A percentile compares a stretch with the other conserved stretches of the same genome.
Evolutionary conservation across 64 coral and sea anemone genomes (phyloP).

Genomic region (Pachyseris speciosa): DNA sequence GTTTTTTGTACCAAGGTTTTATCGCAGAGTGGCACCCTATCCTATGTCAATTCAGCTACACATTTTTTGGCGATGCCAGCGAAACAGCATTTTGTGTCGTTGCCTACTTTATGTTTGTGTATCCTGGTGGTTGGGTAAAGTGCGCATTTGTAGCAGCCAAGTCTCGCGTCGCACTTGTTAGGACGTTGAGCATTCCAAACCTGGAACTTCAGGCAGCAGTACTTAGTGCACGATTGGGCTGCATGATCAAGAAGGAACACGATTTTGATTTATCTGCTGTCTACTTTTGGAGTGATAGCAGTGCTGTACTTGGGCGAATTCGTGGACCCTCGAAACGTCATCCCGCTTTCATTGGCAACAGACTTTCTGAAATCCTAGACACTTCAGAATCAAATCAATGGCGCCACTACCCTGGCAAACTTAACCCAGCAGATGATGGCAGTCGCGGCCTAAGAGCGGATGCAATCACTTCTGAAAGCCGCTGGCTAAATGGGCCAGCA

Average conservation of each 20-base stretch:
- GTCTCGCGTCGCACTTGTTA: background rate
- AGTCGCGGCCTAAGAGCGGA: background rate
- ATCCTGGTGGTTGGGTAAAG: background rate
- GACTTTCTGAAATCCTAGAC: background rate
- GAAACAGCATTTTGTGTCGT: background rate
- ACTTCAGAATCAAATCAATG: background rate
- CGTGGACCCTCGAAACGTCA: background rate
- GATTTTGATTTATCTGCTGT: background rate
- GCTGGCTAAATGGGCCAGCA: constrained; percentile 8
- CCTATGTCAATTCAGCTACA: background rate
- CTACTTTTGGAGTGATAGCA: background rate
- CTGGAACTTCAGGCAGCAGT: constrained; percentile 15
- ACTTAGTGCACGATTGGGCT: background rate
- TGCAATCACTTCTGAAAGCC: background rate
- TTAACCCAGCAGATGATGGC: constrained; percentile 7
- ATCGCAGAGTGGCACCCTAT: background rate
- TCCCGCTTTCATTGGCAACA: background rate
- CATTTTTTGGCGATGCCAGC: background rate
- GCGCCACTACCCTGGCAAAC: background rate
- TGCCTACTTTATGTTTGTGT: background rate
- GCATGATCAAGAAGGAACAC: constrained; percentile 2
- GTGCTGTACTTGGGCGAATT: constrained; percentile 4
- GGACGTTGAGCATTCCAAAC: background rate
- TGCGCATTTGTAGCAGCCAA: constrained; percentile 15
- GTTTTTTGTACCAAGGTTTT: background rate